These are phyloP conservation scores for Lasiurus borealis DNA, from an alignment of 2,113 vertebrate species.

Conservation along the genomic window DNA sequence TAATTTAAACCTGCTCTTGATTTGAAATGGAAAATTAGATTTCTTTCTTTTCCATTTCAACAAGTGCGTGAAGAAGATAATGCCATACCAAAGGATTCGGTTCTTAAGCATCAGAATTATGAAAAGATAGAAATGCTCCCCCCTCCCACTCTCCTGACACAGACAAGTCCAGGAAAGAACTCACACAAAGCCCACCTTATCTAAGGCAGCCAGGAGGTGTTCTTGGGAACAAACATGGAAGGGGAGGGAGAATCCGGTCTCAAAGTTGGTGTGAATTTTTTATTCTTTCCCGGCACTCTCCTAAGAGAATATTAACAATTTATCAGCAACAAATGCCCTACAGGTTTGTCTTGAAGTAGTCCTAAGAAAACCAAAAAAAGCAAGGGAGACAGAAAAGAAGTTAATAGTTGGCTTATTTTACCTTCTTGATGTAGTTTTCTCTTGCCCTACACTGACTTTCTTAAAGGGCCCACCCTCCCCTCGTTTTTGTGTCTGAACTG, in stretches of 20 bases:
- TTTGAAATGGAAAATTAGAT: constrained; percentile 64
- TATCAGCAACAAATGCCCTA: constrained; percentile 34
- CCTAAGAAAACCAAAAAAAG: neutral
- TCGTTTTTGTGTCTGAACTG: neutral
- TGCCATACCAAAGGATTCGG: neutral
- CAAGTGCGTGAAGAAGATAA: constrained; percentile 57
- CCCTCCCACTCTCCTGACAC: neutral
- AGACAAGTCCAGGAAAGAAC: neutral
- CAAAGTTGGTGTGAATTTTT: constrained; percentile 16
- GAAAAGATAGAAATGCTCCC: neutral
- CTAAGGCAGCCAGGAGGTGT: constrained; percentile 37
- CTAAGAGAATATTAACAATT: constrained; percentile 44
- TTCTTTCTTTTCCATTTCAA: constrained; percentile 50
- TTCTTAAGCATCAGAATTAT: constrained; percentile 28
- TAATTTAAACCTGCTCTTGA: constrained; percentile 56
- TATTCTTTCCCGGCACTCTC: neutral
- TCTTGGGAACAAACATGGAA: neutral
- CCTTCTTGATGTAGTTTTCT: neutral
- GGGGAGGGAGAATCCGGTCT: neutral
- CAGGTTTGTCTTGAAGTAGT: constrained; percentile 16
- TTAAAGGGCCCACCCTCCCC: neutral
- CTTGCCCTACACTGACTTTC: neutral
- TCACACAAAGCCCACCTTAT: constrained; percentile 23
- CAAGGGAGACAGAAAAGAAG: neutral
- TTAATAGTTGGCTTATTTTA: neutral